Base-by-base conservation (phyloP, 2,113 vertebrate genomes). In the Forbesichthys papilliferus region DNA sequence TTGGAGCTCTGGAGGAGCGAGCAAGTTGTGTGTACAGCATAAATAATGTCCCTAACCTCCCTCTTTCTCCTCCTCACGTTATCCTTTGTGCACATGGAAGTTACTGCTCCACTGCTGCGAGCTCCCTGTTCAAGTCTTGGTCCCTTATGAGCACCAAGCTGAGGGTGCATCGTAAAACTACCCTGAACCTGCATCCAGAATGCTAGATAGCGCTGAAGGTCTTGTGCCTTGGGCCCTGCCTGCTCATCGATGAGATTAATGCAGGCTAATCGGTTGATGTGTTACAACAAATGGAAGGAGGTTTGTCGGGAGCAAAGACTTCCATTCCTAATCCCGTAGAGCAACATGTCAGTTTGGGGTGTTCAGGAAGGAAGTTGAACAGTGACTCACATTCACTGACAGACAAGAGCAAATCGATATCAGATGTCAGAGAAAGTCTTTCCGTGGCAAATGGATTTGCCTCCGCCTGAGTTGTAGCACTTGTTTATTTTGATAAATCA, bases 321-420 rank as follows among this genome's bases (percentile, higher is more conserved):
- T 71, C 69, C 73, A 83, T 87, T 84, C 79, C 77, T 75, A 68
- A 11, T 81, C 73, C 84, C 11, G 58, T 55, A 68, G 78, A 83
- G 87, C 75, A 78, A 68, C 68, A 67, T 71, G 65, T 77, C 55
- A 62, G 64, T 71, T 85, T 80, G 81, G 73, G 84, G 84, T 85
- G 87, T 86, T 48, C 81, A 75, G 76, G 78, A 65, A 84, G 81
- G 86, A 87, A 88, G 87, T 89, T 85, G 83, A 89, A 88, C 82
- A 87, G 86, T 87, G 83, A 86, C 76, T 83, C 84, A 84, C 80
- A 9, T 83, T 78, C 76, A 81, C 84, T 90, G 90, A 91, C 75
- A 83, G 89, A 90, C 87, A 82, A 84, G 81, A 85, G 86, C 81
- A 91, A 90, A 93, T 92, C 83, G 71, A 90, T 89, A 87, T 90